Evolutionary conservation across 2,113 vertebrate species (phyloP), one percentile per base, ranked within the genome.

Genomic region (Osmerus eperlanus): DNA sequence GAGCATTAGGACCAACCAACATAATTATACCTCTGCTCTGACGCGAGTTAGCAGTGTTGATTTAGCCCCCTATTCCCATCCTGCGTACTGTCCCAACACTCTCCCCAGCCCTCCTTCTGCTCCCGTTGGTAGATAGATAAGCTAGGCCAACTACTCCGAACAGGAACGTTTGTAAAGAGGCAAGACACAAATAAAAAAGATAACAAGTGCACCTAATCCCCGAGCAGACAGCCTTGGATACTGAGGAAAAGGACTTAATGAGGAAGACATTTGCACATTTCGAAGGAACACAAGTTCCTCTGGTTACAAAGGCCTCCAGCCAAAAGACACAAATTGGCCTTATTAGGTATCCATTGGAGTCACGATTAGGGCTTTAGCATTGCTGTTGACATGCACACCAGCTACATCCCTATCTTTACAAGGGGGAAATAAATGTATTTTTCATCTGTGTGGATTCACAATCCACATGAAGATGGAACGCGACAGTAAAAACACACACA

Each of bases 211-310:
- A 13, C 72, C 21, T 67, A 72, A 80, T 80, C 73, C 72, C 78
- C 72, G 72, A 72, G 71, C 64, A 70, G 53, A 18, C 61, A 78
- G 53, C 72, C 52, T 23, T 16, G 71, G 76, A 68, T 82, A 79
- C 12, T 9, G 21, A 65, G 72, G 62, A 83, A 75, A 86, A 74
- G 74, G 41, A 74, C 69, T 16, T 79, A 85, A 84, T 25, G 78
- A 85, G 63, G 53, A 56, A 32, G 62, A 23, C 58, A 36, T 70
- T 51, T 28, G 28, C 66, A 61, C 65, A 59, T 58, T 71, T 70
- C 12, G 56, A 67, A 23, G 74, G 29, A 75, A 63, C 47, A 69
- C 63, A 23, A 2, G 67, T 76, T 60, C 66, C 74, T 58, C 78
- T 78, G 81, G 78, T 71, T 65, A 78, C 77, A 51, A 71, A 83